A percentile compares a stretch with the other conserved stretches of the same genome.
Conservation (phyloP, 2,888 invertebrate genomes). For the Drosophila helvetica region DNA sequence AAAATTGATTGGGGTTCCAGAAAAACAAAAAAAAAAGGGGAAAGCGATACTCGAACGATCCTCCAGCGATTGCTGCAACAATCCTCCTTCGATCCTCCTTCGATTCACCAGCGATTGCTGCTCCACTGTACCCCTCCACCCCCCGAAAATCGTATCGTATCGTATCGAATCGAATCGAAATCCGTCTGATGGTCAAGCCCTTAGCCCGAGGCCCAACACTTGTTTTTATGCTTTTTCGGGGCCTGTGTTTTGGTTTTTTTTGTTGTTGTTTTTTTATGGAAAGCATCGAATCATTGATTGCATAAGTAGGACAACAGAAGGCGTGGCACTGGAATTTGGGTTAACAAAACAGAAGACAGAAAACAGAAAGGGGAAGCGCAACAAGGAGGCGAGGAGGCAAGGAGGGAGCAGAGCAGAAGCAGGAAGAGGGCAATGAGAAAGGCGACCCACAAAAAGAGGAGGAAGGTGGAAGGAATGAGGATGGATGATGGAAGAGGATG, state of each 20-base stretch:
- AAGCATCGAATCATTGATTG: conserved; percentile 47
- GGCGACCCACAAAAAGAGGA: not conserved
- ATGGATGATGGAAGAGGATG: too few species aligned
- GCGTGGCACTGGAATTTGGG: conserved; percentile 41
- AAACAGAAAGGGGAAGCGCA: conserved; percentile 11
- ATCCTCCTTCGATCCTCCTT: not conserved
- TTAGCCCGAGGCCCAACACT: conserved; percentile 41
- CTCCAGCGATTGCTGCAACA: conserved; percentile 15
- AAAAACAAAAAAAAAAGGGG: conserved; percentile 10
- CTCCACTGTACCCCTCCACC: not conserved
- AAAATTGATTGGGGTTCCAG: not conserved
- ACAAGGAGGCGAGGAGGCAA: conserved; percentile 13
- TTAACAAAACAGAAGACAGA: conserved; percentile 26
- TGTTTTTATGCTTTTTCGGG: conserved; percentile 12
- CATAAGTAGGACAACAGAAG: conserved; percentile 55
- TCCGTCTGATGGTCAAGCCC: conserved; percentile 34
- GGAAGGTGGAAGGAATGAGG: too few species aligned
- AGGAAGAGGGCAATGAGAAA: conserved; percentile 10
- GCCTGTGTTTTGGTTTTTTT: conserved; percentile 9
- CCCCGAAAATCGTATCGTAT: not conserved
- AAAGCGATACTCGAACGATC: conserved; percentile 29
- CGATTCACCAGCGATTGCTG: not conserved
- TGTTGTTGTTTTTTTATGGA: conserved; percentile 33
- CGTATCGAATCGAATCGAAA: conserved; percentile 16
- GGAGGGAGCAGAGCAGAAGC: not conserved